Evolutionary conservation across 2,113 vertebrate genomes (phyloP).

Genomic region (Anhinga rufa): DNA sequence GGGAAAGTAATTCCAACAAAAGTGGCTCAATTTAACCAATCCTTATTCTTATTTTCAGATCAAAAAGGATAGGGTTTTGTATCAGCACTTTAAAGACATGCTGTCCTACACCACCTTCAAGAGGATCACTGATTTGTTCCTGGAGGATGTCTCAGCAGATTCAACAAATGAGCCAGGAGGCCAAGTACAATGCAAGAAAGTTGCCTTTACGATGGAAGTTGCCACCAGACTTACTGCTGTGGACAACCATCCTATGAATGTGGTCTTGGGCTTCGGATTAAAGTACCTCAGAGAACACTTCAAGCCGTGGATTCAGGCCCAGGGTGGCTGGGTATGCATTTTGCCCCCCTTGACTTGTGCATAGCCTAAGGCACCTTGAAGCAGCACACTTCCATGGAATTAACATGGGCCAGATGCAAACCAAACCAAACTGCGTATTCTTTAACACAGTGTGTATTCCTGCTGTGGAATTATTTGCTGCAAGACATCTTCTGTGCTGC

Average conservation of each 20-base stretch:
- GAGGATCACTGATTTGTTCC: constrained; percentile 54
- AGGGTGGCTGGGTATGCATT: constrained; percentile 80
- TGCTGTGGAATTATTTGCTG: neutral
- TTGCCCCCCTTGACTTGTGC: neutral
- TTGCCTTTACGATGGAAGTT: constrained; percentile 78
- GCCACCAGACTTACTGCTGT: constrained; percentile 71
- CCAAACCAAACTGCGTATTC: neutral
- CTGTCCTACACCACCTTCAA: constrained; percentile 70
- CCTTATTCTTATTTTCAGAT: constrained; percentile 51
- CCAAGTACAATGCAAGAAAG: constrained; percentile 46
- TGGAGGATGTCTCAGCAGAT: neutral
- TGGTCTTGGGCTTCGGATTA: constrained; percentile 76
- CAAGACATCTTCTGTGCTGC: neutral
- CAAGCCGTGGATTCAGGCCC: constrained; percentile 72
- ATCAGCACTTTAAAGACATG: neutral
- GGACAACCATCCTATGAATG: constrained; percentile 74
- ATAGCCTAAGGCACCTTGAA: neutral
- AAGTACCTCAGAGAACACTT: constrained; percentile 79
- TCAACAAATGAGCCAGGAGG: neutral
- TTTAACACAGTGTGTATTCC: neutral
- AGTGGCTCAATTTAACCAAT: neutral
- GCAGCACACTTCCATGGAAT: neutral
- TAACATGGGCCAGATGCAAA: neutral
- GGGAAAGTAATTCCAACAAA: neutral
- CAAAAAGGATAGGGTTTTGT: constrained; percentile 36